Percentiles rank a stretch among this genome's conserved stretches.
Conservation (phyloP, 2,797 vertebrate genomes). For the Gallinago nigripennis region DNA sequence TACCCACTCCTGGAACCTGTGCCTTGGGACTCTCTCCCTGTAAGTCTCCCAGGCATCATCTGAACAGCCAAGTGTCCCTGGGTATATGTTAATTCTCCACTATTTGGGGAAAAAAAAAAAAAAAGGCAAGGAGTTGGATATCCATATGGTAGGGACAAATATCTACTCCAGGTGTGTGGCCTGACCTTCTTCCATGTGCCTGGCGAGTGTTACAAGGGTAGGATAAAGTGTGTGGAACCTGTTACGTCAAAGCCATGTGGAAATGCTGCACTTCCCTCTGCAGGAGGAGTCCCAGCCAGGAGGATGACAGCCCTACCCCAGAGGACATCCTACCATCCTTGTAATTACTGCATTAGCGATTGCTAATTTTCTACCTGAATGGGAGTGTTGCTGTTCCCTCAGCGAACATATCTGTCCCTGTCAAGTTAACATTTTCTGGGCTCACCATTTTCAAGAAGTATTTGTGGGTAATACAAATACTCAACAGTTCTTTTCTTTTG, state of each 20-base stretch:
- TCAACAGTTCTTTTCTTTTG: neutral
- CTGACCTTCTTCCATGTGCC: neutral
- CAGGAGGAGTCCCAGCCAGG: neutral
- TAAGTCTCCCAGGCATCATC: neutral
- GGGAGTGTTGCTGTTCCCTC: neutral
- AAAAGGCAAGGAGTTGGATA: neutral
- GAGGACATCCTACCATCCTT: neutral
- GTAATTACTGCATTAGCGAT: neutral
- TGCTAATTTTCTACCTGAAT: neutral
- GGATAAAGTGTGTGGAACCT: neutral
- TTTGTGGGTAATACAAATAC: neutral
- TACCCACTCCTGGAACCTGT: neutral
- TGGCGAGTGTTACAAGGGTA: fast-evolving
- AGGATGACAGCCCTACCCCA: neutral
- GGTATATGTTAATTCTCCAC: neutral
- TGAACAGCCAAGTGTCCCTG: neutral
- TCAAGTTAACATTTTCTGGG: neutral
- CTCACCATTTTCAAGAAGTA: neutral
- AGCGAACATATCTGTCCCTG: neutral
- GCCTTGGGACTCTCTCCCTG: neutral
- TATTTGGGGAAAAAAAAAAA: fast-evolving
- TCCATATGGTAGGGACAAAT: neutral
- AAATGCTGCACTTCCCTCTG: neutral
- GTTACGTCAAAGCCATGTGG: fast-evolving
- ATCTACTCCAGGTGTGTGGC: neutral